phyloP scores from a whole-genome alignment of 2,797 vertebrate species.

The Dryobates pubescens region DNA sequence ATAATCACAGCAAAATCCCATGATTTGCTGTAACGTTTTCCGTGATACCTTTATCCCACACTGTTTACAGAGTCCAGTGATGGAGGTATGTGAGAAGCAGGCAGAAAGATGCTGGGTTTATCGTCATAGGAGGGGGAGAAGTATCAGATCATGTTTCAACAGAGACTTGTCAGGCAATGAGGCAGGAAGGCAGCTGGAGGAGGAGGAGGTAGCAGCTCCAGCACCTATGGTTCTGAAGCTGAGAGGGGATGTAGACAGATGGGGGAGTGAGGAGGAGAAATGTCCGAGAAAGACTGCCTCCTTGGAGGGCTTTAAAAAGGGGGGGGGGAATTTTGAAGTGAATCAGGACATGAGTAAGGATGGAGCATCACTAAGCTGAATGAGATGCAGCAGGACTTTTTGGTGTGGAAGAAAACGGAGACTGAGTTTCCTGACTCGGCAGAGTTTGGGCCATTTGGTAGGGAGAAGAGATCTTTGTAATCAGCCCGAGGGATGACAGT shows the following conservation, averaged over 20 bases:
- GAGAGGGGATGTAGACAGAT: not conserved
- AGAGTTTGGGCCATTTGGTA: not conserved
- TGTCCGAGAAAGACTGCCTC: not conserved
- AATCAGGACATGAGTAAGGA: not conserved
- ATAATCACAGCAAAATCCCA: slow-evolving; percentile 69
- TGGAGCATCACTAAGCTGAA: not conserved
- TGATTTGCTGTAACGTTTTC: slow-evolving; percentile 74
- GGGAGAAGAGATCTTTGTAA: not conserved
- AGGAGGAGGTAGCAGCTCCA: not conserved
- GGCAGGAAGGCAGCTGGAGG: slow-evolving; percentile 2
- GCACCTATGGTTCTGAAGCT: not conserved
- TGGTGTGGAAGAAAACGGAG: not conserved
- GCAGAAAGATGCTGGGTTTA: not conserved
- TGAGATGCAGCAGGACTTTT: not conserved
- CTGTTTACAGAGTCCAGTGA: slow-evolving; percentile 31
- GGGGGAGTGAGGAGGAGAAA: not conserved
- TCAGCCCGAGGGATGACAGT: not conserved
- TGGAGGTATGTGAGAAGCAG: slow-evolving; percentile 7
- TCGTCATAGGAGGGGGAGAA: not conserved
- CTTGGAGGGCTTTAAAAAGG: not conserved
- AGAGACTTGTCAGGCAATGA: slow-evolving; percentile 21
- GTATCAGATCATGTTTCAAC: slow-evolving; percentile 10
- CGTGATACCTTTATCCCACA: slow-evolving; percentile 11
- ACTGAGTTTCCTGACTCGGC: not conserved
- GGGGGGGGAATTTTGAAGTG: not conserved